Percentiles rank a stretch among this genome's conserved stretches.
Evolutionary conservation across 2,113 vertebrate genomes (phyloP).

Genomic region (Chaetodon auriga): DNA sequence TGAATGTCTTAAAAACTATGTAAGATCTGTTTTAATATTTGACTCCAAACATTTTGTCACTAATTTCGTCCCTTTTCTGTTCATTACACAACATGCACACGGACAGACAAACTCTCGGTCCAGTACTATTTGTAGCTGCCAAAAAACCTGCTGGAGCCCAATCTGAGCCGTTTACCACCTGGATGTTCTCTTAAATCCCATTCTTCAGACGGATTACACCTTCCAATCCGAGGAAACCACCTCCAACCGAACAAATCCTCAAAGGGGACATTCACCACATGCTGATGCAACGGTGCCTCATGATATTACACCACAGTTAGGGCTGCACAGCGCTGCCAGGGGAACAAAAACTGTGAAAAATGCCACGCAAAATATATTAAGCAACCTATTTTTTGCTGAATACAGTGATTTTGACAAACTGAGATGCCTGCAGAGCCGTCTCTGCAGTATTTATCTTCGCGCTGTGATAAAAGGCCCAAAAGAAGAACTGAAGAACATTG

Average conservation of each 20-base stretch:
- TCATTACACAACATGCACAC: background rate
- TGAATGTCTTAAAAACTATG: background rate
- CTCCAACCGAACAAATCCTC: constrained; percentile 42
- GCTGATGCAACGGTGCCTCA: constrained; percentile 31
- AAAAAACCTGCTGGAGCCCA: background rate
- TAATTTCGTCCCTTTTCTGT: background rate
- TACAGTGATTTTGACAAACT: background rate
- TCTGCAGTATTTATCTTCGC: background rate
- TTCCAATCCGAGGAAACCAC: constrained; percentile 27
- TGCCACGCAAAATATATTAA: background rate
- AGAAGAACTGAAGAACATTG: background rate
- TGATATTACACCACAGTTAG: background rate
- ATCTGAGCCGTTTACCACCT: constrained; percentile 24
- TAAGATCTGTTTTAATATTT: background rate
- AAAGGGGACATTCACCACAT: background rate
- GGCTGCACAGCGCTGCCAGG: background rate
- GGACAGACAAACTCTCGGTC: background rate
- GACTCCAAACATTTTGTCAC: background rate
- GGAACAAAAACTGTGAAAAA: background rate
- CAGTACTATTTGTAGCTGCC: constrained; percentile 2
- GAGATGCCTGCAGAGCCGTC: background rate
- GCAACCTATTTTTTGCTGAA: constrained; percentile 19
- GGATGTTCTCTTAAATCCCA: constrained; percentile 41
- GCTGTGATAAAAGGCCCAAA: background rate
- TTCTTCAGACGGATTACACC: constrained; percentile 57